A percentile compares a stretch with the other conserved stretches of the same genome.
Conservation (phyloP, 2,888 invertebrate species). For the Apotomis turbidana region DNA sequence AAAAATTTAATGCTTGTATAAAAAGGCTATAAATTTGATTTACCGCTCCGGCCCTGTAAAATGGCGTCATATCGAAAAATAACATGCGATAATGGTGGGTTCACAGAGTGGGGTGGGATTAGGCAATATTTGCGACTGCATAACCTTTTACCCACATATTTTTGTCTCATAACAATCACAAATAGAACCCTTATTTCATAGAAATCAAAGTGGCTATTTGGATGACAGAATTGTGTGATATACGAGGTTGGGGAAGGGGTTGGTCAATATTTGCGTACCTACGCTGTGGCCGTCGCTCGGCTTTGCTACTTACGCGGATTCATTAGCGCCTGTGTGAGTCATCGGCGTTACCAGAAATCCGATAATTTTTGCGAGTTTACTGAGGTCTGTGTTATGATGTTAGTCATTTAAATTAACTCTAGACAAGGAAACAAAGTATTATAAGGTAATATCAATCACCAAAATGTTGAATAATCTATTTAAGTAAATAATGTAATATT, state of each 20-base stretch:
- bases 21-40: constrained; percentile 83
- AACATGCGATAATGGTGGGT: constrained; percentile 80
- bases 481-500: too few relatives aligned
- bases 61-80: constrained; percentile 82
- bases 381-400: neutral
- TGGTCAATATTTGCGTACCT: constrained; percentile 32
- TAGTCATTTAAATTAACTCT: neutral
- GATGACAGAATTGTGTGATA: neutral
- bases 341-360: constrained; percentile 5
- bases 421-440: neutral
- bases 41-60: constrained; percentile 74
- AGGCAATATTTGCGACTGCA: constrained; percentile 61
- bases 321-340: constrained; percentile 25
- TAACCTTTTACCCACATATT: constrained; percentile 1
- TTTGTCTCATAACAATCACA: neutral
- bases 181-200: neutral
- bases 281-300: constrained; percentile 16
- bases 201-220: neutral
- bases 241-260: neutral
- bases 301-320: constrained; percentile 32
- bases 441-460: too few relatives aligned
- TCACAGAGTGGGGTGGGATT: constrained; percentile 72
- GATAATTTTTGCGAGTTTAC: constrained; percentile 4
- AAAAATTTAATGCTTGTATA: constrained; percentile 82
- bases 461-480: too few relatives aligned